Evolutionary conservation across 2,888 invertebrate species (phyloP), one percentile per base, ranked within the genome.

Genomic region (Boloria selene): DNA sequence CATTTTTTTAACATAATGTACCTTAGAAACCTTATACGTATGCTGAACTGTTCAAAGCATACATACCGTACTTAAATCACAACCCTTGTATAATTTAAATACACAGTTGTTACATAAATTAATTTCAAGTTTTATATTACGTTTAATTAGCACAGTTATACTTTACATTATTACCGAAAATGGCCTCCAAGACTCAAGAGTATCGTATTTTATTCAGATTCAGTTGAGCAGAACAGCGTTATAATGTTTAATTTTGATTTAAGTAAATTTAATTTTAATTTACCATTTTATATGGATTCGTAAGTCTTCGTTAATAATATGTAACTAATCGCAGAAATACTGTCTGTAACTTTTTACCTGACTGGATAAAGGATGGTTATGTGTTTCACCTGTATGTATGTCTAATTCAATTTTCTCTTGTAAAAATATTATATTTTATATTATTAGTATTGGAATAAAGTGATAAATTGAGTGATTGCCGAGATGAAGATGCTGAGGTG

Each of bases 121-220:
- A 56, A 56, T 56, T 56, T 56, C 44, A 56, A 56, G 56, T 26
- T 22, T 56, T 22, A 56, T 56, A 56, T 45, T 45, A 45, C 45
- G 56, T 56, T 56, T 22, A 56, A 56, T 56, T 56, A 56, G 44
- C 22, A n/a, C 22, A 55, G 45, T 45, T 22, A 45, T 45, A 16
- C n/a, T 44, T 55, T 55, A 22, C 55, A 55, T 55, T 22, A 56
- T 56, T 56, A 45, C 45, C 45, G 56, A 56, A 56, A 56, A 56
- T 55, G 44, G 45, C 55, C 55, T 56, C 55, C 44, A 45, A 56
- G 45, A 56, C 44, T 56, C 44, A 45, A 56, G 45, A 56, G 55
- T 56, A 56, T 56, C 55, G 55, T 56, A 56, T 56, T 56, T 56
- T 45, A 56, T 56, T 22, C 55, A 22, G 22, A n/a, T 56, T 22